These are phyloP conservation scores for Crioceris asparagi DNA, from an alignment of 2,888 invertebrate species.

Conservation along the genomic window DNA sequence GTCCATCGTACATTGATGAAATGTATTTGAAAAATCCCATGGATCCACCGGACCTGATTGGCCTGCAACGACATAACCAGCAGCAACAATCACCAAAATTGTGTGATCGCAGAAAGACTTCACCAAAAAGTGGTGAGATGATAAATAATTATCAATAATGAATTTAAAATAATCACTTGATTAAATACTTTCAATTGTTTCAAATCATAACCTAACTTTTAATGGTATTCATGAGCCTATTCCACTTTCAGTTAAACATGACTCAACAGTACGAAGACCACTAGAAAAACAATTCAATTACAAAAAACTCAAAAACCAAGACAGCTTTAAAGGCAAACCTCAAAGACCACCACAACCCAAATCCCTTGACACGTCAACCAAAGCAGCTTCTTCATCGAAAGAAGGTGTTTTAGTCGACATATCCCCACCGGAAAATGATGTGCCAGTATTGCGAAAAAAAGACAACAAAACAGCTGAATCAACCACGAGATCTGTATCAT, in stretches of 20 bases:
- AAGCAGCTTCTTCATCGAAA: too few species aligned
- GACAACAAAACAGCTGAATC: slow-evolving; percentile 6
- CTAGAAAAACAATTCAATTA: slow-evolving; percentile 66
- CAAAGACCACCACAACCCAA: slow-evolving; percentile 39
- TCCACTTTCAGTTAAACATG: too few species aligned
- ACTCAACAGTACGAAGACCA: too few species aligned
- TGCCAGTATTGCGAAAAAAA: slow-evolving; percentile 13
- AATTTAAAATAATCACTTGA: neutral
- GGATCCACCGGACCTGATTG: slow-evolving; percentile 56
- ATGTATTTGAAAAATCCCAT: slow-evolving; percentile 66
- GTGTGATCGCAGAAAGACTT: slow-evolving; percentile 39
- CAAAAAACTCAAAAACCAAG: slow-evolving; percentile 69
- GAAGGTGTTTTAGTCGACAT: slow-evolving; percentile 71
- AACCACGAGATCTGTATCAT: slow-evolving; percentile 37
- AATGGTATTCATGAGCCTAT: too few species aligned
- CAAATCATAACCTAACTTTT: too few species aligned
- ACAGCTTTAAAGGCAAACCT: slow-evolving; percentile 28
- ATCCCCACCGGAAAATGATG: slow-evolving; percentile 43
- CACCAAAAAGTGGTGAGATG: slow-evolving; percentile 28
- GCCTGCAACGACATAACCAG: slow-evolving; percentile 36
- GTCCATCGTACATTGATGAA: slow-evolving; percentile 67
- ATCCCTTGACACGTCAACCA: slow-evolving; percentile 20
- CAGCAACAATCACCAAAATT: slow-evolving; percentile 32
- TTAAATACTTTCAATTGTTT: too few species aligned
- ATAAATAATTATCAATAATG: neutral